Evolutionary conservation across 1,140 invertebrate species (phyloP).

Genomic region (Scaptomyza montana): DNA sequence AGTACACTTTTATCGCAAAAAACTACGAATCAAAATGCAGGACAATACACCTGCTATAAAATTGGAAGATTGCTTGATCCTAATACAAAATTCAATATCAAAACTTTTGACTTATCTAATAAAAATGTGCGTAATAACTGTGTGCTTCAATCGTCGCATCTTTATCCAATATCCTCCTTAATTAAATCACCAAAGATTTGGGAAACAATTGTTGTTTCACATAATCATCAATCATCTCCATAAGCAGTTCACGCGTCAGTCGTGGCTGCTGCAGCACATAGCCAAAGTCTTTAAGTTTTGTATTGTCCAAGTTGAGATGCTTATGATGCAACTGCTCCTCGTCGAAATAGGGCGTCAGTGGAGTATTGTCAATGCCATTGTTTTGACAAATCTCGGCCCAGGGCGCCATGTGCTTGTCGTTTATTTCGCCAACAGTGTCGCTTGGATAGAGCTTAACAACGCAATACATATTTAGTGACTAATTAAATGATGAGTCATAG

Average conservation of each 20-base stretch:
- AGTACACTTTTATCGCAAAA: conserved; percentile 73
- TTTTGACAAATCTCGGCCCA: conserved; percentile 93
- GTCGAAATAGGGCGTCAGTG: conserved; percentile 93
- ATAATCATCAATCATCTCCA: conserved; percentile 84
- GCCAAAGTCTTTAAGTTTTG: conserved; percentile 87
- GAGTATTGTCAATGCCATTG: conserved; percentile 91
- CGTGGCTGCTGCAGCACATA: conserved; percentile 86
- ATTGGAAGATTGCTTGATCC: conserved; percentile 54
- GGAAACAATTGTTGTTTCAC: conserved; percentile 78
- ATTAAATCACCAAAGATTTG: conserved; percentile 68
- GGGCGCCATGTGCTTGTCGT: conserved; percentile 95
- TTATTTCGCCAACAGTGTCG: conserved; percentile 93
- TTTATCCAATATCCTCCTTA: not conserved
- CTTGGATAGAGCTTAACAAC: conserved; percentile 79
- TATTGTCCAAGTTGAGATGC: conserved; percentile 90
- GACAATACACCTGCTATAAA: conserved; percentile 48
- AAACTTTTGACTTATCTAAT: conserved; percentile 43
- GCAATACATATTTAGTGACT: conserved; percentile 12
- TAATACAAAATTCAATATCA: conserved; percentile 27
- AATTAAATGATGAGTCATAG: conserved; percentile 26
- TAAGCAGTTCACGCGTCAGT: conserved; percentile 86
- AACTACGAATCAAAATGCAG: conserved; percentile 37
- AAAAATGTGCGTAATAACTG: conserved; percentile 70
- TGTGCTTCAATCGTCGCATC: conserved; percentile 42
- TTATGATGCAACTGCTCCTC: conserved; percentile 91